A percentile compares a stretch with the other conserved stretches of the same genome.
Conservation (phyloP, 2,888 invertebrate genomes). For the Dasypolia templi region DNA sequence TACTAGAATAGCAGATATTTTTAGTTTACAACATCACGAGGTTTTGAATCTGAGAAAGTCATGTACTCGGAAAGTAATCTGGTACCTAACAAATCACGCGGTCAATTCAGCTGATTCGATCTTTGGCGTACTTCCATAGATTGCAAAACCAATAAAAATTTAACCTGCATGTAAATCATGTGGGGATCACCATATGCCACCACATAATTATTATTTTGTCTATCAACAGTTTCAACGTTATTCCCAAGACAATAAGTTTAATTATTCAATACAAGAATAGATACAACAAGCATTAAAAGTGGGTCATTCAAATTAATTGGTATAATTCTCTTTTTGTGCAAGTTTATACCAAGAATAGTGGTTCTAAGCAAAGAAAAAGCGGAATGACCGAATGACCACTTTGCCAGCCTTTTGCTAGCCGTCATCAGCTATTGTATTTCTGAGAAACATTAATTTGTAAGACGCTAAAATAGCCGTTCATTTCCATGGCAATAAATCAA, state of each 20-base stretch:
- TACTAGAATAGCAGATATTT: constrained; percentile 43
- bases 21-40: constrained; percentile 57
- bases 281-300: constrained; percentile 59
- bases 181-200: constrained; percentile 42
- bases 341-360: constrained; percentile 35
- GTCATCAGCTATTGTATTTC: constrained; percentile 28
- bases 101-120: constrained; percentile 77
- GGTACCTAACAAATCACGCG: constrained; percentile 77
- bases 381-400: constrained; percentile 47
- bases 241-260: constrained; percentile 21
- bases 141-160: constrained; percentile 57
- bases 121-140: constrained; percentile 79
- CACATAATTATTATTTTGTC: constrained; percentile 19
- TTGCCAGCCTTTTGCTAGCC: background rate
- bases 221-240: constrained; percentile 46
- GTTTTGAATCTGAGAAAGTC: constrained; percentile 26
- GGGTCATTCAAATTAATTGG: constrained; percentile 54
- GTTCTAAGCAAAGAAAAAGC: constrained; percentile 47
- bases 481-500: constrained; percentile 43
- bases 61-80: constrained; percentile 45
- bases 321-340: constrained; percentile 41
- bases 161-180: constrained; percentile 53
- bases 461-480: constrained; percentile 36
- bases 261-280: constrained; percentile 56
- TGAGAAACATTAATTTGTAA: constrained; percentile 37